Evolutionary conservation across 2,888 invertebrate species (phyloP).

Genomic region (Ophion costatus): DNA sequence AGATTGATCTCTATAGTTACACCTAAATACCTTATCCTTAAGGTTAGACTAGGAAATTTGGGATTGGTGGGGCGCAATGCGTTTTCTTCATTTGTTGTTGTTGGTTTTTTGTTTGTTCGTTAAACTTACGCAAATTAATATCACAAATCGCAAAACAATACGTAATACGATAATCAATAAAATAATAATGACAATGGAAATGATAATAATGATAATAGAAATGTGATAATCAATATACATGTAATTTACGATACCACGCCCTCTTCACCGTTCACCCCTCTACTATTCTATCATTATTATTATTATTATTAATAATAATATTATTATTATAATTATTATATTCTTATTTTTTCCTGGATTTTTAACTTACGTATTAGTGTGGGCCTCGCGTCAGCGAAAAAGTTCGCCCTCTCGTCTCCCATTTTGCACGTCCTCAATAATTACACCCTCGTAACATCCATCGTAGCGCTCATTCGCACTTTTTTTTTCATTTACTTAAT

Average conservation of each 20-base stretch:
- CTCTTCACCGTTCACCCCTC: slow-evolving; percentile 58
- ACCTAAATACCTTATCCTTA: slow-evolving; percentile 56
- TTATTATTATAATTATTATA: background rate
- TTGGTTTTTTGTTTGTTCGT: slow-evolving; percentile 21
- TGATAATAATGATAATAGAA: slow-evolving; percentile 54
- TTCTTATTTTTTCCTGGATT: slow-evolving; percentile 34
- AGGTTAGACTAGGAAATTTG: slow-evolving; percentile 69
- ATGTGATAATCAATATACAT: slow-evolving; percentile 39
- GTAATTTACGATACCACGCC: slow-evolving; percentile 65
- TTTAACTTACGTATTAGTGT: slow-evolving; percentile 54
- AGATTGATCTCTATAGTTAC: slow-evolving; percentile 52
- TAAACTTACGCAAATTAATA: slow-evolving; percentile 67
- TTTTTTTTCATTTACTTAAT: slow-evolving; percentile 42
- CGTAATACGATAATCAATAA: slow-evolving; percentile 74
- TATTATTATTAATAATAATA: slow-evolving; percentile 21
- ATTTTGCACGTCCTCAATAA: slow-evolving; percentile 56
- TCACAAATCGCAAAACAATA: slow-evolving; percentile 75
- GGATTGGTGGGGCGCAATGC: slow-evolving; percentile 63
- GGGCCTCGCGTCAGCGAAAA: slow-evolving; percentile 33
- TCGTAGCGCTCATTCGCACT: slow-evolving; percentile 33
- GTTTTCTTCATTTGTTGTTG: slow-evolving; percentile 40
- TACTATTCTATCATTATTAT: slow-evolving; percentile 52
- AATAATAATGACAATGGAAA: slow-evolving; percentile 53
- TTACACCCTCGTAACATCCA: slow-evolving; percentile 67
- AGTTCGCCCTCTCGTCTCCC: slow-evolving; percentile 12